Evolutionary conservation across 2,797 vertebrate species (phyloP).

Genomic region (Sorex maritimensis): DNA sequence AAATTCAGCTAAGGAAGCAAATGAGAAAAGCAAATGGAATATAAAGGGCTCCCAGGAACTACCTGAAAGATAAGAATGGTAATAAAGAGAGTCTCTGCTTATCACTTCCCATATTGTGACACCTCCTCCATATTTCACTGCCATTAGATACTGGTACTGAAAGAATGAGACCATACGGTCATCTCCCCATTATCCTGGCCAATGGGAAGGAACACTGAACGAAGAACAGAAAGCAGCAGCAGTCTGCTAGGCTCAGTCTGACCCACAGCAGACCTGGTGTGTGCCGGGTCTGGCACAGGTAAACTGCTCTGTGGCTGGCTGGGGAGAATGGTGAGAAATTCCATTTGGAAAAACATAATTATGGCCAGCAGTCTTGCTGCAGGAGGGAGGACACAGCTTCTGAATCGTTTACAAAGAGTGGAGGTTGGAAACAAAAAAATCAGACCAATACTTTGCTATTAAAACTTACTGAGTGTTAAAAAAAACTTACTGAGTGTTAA

Average conservation of each 20-base stretch:
- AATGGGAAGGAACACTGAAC: constrained; percentile 49
- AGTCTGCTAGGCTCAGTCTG: not conserved
- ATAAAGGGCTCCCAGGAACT: not conserved
- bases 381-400: not conserved
- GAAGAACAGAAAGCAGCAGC: constrained; percentile 1
- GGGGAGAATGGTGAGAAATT: not conserved
- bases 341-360: not conserved
- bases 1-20: constrained; percentile 52
- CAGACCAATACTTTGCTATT: not conserved
- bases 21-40: constrained; percentile 47
- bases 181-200: constrained; percentile 57
- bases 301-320: not conserved
- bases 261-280: not conserved
- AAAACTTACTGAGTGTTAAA: constrained; percentile 18
- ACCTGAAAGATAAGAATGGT: constrained; percentile 3
- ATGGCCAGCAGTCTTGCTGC: not conserved
- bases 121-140: constrained; percentile 58
- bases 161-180: constrained; percentile 74
- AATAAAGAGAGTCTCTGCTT: constrained; percentile 44
- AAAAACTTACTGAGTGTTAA: not conserved
- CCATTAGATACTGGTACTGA: constrained; percentile 65
- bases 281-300: not conserved
- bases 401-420: constrained; percentile 40
- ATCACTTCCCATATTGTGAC: constrained; percentile 39
- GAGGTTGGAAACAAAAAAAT: constrained; percentile 13